Evolutionary conservation across 2,113 vertebrate species (phyloP), one percentile per base, ranked within the genome.

Genomic region (Strix uralensis): DNA sequence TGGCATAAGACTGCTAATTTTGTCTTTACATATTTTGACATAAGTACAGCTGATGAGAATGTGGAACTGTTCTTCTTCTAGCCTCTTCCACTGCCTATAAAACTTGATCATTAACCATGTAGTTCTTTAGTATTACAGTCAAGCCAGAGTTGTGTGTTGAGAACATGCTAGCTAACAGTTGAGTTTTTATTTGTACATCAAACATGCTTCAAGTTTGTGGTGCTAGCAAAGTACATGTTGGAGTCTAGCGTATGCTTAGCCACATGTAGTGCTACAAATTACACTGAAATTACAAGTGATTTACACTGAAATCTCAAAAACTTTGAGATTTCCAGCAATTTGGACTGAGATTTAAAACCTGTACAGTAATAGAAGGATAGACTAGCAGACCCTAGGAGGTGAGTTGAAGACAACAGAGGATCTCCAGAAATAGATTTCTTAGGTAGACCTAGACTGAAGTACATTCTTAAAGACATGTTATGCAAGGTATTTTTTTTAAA

Each of bases 21-120:
- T 88, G 27, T 63, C 94, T 71, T 73, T 78, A 40, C 8, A 0
- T 71, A 55, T 85, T 94, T 74, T 94, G 77, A 67, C 13, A 13
- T 79, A 92, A 91, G 29, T 81, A 81, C 81, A 88, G 75, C 65
- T 96, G 72, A 92, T 89, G 57, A 81, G 77, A 87, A 46, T 7
- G 44, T 94, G 80, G 88, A 58, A 77, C 52, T 93, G 51, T 75
- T 91, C 58, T 85, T 90, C 89, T 91, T 85, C 49, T 81, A 69
- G 70, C 42, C 49, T 69, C 47, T 87, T 79, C 27, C 25, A 65
- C 54, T 91, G 38, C 84, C 30, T 86, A 6, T 58, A 80, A n/a
- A 77, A 61, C 5, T 52, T 77, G 29, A 55, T 82, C 88, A 30
- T 90, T 88, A 92, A 72, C 57, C 20, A 4, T 20, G 32, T 40